phyloP scores from a whole-genome alignment of 1,140 invertebrate genomes.

The Brachionus rubens region DNA sequence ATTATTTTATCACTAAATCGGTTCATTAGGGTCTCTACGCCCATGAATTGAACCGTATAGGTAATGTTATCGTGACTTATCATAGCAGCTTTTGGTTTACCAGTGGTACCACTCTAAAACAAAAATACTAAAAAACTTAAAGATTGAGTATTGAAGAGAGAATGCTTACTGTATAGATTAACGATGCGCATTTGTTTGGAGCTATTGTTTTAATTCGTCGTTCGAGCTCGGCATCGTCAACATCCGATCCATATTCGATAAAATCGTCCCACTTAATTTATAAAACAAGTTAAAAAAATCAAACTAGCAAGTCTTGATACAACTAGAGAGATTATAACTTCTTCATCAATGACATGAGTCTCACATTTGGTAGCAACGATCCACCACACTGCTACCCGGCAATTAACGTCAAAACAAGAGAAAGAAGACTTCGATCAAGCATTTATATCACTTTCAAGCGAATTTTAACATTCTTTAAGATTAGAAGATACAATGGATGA shows the following conservation, averaged over 20 bases:
- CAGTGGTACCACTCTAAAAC: slow-evolving; percentile 78
- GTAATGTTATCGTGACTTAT: slow-evolving; percentile 78
- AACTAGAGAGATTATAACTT: no score
- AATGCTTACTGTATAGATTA: slow-evolving; percentile 79
- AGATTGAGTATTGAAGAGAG: not conserved
- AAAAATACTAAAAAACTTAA: slow-evolving; percentile 37
- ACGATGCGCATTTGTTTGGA: slow-evolving; percentile 81
- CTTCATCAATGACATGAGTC: no score
- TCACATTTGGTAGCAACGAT: no score
- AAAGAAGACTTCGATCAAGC: no score
- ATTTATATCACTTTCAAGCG: no score
- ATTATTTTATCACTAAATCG: slow-evolving; percentile 67
- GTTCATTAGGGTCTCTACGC: slow-evolving; percentile 46
- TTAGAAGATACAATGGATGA: no score
- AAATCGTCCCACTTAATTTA: slow-evolving; percentile 74
- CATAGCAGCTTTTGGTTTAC: slow-evolving; percentile 87
- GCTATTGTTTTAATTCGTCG: slow-evolving; percentile 69
- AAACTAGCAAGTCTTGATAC: no score
- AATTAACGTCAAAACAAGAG: no score
- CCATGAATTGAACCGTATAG: slow-evolving; percentile 7
- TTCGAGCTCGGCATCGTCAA: slow-evolving; percentile 71
- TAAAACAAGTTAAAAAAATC: not conserved
- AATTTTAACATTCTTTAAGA: no score
- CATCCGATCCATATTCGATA: slow-evolving; percentile 70
- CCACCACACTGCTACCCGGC: no score